Evolutionary conservation across 2,113 vertebrate genomes (phyloP), one percentile per base, ranked within the genome.

Genomic region (Thinocorus orbignyianus): DNA sequence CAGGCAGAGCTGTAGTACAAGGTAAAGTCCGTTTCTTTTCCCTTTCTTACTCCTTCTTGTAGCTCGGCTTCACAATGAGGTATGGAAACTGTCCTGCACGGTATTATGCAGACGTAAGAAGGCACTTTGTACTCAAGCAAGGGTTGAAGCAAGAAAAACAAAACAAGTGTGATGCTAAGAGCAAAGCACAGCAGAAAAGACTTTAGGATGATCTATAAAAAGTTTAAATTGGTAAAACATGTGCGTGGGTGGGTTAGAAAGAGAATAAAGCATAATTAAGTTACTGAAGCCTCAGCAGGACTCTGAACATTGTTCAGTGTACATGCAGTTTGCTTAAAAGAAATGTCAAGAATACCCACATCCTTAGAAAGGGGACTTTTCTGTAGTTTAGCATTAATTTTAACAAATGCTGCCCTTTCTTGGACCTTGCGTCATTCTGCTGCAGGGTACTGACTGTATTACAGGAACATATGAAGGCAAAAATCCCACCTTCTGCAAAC

Each of bases 211-310:
- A 74, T 78, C 90, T 95, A 81, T 88, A 84, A 92, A 96, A 95
- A 74, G 82, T 94, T 95, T 90, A 94, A 96, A 96, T 94, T 96
- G 48, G 76, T 94, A 93, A 95, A 95, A 89, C 68, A 92, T 95
- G 89, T 92, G 72, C 72, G 79, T 90, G 95, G 82, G 82, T 71
- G 82, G 80, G 33, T 88, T 74, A 88, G 92, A 94, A 91, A 91
- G 68, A 84, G 93, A 95, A 95, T 86, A 86, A 95, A 93, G 72
- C 4, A 3, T 88, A 90, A 95, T 65, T 87, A 68, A 81, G 55
- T 80, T 85, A 81, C 81, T 94, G 72, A 93, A 78, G 88, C 80
- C 90, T 88, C 92, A 92, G 68, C 65, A 73, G 86, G 93, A 78
- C 65, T 88, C 85, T 88, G 66, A 91, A 51, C 30, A 41, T 93